A percentile compares a stretch with the other conserved stretches of the same genome.
These are phyloP conservation scores for Zaprionus obscuricornis DNA, from an alignment of 2,888 invertebrate genomes.

Conservation along the genomic window DNA sequence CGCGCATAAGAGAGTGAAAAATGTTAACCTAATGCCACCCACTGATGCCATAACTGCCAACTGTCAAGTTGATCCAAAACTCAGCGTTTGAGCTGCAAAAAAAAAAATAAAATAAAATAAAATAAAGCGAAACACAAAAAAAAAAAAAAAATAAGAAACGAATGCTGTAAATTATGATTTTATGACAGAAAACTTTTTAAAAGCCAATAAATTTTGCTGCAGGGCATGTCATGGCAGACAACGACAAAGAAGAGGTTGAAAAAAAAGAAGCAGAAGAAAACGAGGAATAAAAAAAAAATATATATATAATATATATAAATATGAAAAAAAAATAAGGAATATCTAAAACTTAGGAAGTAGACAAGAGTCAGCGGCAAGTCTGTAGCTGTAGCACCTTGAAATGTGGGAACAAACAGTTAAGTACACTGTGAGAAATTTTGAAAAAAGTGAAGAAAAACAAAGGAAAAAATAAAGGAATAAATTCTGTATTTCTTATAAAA, in stretches of 20 bases:
- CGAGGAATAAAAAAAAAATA: no score
- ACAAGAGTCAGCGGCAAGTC: conserved; percentile 15
- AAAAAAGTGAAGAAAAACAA: no score
- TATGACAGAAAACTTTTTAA: conserved; percentile 71
- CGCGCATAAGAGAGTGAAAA: conserved; percentile 1
- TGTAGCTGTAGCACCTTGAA: conserved; percentile 40
- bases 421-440: conserved; percentile 32
- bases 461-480: no score
- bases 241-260: background rate
- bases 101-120: no score
- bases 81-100: no score
- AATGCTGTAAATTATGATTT: conserved; percentile 77
- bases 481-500: no score
- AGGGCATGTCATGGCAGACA: conserved; percentile 32
- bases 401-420: conserved; percentile 28
- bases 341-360: conserved; percentile 37
- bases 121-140: no score
- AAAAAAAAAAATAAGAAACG: no score
- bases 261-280: conserved; percentile 5
- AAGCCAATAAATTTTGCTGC: conserved; percentile 64
- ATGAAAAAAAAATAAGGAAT: conserved; percentile 30
- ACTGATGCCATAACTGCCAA: conserved; percentile 41
- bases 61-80: conserved; percentile 62
- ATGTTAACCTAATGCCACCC: conserved; percentile 36
- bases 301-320: no score